Base-by-base conservation (phyloP, 2,888 invertebrate genomes). In the Chelonus formosanus region DNA sequence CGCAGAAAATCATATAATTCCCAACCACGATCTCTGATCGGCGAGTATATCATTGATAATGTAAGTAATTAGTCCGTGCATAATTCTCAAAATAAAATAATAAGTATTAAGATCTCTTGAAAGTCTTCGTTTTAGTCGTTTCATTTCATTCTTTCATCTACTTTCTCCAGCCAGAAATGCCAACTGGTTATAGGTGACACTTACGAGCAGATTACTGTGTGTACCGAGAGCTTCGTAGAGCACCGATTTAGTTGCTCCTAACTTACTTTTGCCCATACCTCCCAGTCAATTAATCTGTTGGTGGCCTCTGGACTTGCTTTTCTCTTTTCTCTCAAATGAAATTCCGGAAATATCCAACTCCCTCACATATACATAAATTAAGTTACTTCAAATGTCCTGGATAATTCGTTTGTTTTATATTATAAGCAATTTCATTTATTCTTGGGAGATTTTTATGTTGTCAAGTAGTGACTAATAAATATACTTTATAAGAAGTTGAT, bases 141-240 rank as follows among this genome's bases (percentile, higher is more conserved):
- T 31, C 45, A 36, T 44, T 55, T 44, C 44, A 50, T 52, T 53
- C 43, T 36, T 65, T 63, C 62, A 34, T 53, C 57, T 77, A 80
- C 81, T 80, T 82, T 81, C 81, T 80, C 81, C 77, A 76, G 79
- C 78, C 40, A 40, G 80, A 81, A 82, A 81, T 80, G 80, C 78
- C 79, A 76, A 78, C 78, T 75, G 76, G 79, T 78, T 40, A 40
- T 77, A 75, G 72, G 72, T 70, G 71, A 70, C 70, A 77, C 75
- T 73, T 71, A 73, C 77, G 73, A 76, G 40, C 40, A 40, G 76
- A 77, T 76, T 76, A 77, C 75, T 31, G 45, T 62, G 66, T 67
- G 53, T 54, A 58, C 53, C 58, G 43, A 50, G 50, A 63, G 48
- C 63, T 63, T 56, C 55, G 48, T 56, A 44, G 44, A 32, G 48